phyloP scores from a whole-genome alignment of 2,797 vertebrate species.

The Brachyrhaphis roseni region DNA sequence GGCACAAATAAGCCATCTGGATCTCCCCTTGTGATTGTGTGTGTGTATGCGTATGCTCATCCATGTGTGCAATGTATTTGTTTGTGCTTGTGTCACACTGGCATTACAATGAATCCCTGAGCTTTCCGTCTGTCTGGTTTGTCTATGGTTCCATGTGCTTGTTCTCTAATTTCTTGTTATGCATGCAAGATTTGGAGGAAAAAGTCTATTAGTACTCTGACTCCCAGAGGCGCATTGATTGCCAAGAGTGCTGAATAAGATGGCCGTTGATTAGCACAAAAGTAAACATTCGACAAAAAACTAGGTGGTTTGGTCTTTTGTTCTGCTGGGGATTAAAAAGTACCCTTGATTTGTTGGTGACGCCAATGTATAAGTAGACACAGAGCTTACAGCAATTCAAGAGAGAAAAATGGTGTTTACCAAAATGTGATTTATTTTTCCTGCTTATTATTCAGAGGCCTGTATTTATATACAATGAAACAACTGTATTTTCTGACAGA shows the following conservation, averaged over 20 bases:
- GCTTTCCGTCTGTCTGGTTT: slow-evolving; percentile 32
- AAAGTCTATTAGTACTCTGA: slow-evolving; percentile 37
- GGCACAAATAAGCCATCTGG: slow-evolving; percentile 70
- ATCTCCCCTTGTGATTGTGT: slow-evolving; percentile 41
- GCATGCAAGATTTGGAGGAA: slow-evolving; percentile 41
- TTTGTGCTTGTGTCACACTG: slow-evolving; percentile 44
- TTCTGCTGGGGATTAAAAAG: slow-evolving; percentile 34
- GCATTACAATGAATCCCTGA: slow-evolving; percentile 45
- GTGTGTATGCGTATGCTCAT: slow-evolving; percentile 30
- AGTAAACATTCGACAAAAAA: slow-evolving; percentile 36
- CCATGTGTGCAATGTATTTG: slow-evolving; percentile 50
- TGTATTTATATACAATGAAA: slow-evolving; percentile 9
- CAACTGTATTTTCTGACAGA: slow-evolving; percentile 29
- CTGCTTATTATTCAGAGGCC: slow-evolving; percentile 33
- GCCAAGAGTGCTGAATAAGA: slow-evolving; percentile 44
- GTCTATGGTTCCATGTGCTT: slow-evolving; percentile 17
- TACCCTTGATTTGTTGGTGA: slow-evolving; percentile 27
- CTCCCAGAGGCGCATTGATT: slow-evolving; percentile 43
- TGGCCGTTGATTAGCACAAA: slow-evolving; percentile 40
- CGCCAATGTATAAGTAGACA: slow-evolving; percentile 13
- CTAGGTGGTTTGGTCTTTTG: slow-evolving; percentile 36
- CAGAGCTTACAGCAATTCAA: slow-evolving; percentile 9
- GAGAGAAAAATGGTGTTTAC: background rate
- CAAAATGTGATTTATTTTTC: background rate
- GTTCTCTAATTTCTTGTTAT: slow-evolving; percentile 36